Evolutionary conservation across 2,888 invertebrate species (phyloP), one percentile per base, ranked within the genome.

Genomic region (Octonoba sinensis): DNA sequence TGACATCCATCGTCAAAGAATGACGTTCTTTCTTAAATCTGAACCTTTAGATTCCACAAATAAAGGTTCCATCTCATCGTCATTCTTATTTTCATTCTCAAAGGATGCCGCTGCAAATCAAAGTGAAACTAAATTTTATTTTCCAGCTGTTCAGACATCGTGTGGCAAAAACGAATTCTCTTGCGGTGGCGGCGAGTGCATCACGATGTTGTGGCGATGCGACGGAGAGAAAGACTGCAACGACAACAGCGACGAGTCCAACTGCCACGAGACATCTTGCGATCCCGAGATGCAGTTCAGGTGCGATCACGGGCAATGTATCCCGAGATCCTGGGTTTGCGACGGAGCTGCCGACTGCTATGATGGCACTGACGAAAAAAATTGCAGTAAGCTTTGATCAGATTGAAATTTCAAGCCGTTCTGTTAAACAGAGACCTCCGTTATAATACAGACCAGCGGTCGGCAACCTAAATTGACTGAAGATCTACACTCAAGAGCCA

Each of bases 321-420:
- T 81, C n/a, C 73, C 73, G 0, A 62, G 47, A 12, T 62, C 73
- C 8, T 73, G 73, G 87, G 94, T 96, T 8, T 97, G 97, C 88
- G 93, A 97, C 89, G 93, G 92, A 86, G 92, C 92, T 82, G 93
- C 93, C 66, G 96, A 97, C 89, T 97, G 97, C 87, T 93, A 94
- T 22, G 93, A 93, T 87, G 94, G 93, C 89, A 94, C 95, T 87
- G 97, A 97, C 87, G 97, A 97, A 88, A 62, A n/a, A 4, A 66
- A 78, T 24, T 78, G 78, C 59, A 27, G 70, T 66, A 59, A 78
- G 78, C 51, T 64, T 20, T n/a, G n/a, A n/a, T n/a, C n/a, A n/a
- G n/a, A n/a, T n/a, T n/a, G n/a, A n/a, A n/a, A n/a, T 13, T 57
- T 57, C 22, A 15, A 13, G 1, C 15, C 16, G 13, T 49, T 13